Conservation (phyloP, 2,888 invertebrate species). For the Dynastes grantii region DNA sequence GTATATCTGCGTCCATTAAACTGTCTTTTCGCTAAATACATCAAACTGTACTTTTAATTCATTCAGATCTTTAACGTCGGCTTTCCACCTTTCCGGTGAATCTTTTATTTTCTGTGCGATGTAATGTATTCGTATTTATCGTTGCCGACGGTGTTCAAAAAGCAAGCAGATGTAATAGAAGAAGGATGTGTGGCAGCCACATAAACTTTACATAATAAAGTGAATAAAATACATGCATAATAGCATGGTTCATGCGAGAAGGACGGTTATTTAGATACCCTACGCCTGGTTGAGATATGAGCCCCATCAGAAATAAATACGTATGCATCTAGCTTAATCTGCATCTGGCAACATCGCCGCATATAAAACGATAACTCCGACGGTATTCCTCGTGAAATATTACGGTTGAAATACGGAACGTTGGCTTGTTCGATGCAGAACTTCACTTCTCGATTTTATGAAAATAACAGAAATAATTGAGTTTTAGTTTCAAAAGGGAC, state of each 20-base stretch:
- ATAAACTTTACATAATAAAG: slow-evolving; percentile 45
- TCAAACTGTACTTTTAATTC: slow-evolving; percentile 5
- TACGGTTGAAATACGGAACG: slow-evolving; percentile 6
- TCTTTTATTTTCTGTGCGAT: background rate
- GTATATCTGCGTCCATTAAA: too few species aligned
- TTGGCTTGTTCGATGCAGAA: background rate
- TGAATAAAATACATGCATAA: slow-evolving; percentile 45
- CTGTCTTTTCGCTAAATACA: background rate
- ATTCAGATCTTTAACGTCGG: slow-evolving; percentile 6
- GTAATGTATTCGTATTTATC: slow-evolving; percentile 20
- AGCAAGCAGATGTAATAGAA: slow-evolving; percentile 33
- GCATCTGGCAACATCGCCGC: slow-evolving; percentile 39
- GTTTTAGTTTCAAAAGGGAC: too few species aligned
- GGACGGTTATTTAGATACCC: slow-evolving; percentile 37
- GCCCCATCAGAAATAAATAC: slow-evolving; percentile 40
- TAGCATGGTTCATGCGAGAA: slow-evolving; percentile 15
- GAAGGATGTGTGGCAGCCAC: slow-evolving; percentile 39
- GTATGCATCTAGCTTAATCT: slow-evolving; percentile 36
- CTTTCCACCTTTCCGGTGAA: background rate
- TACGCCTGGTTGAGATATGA: slow-evolving; percentile 29
- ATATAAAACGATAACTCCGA: slow-evolving; percentile 41
- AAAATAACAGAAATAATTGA: background rate
- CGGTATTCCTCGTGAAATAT: slow-evolving; percentile 27
- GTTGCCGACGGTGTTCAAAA: slow-evolving; percentile 29
- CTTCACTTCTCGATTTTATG: background rate